Percentiles rank a stretch among this genome's conserved stretches.
phyloP scores from a whole-genome alignment of 2,113 vertebrate species.

The Strigops habroptila region DNA sequence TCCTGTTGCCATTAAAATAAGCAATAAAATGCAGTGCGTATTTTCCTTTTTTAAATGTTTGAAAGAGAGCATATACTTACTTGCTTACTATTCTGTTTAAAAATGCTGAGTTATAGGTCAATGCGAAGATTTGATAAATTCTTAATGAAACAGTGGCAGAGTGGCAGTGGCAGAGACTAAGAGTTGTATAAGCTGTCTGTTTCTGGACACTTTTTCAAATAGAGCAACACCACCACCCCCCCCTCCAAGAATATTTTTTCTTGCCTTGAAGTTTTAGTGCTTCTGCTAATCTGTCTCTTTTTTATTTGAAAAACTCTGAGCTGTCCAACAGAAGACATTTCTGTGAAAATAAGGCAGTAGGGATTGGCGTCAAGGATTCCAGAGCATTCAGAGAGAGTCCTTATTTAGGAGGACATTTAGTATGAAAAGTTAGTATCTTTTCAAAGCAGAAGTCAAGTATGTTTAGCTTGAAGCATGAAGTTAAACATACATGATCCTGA shows the following conservation, averaged over 20 bases:
- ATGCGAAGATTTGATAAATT: constrained; percentile 36
- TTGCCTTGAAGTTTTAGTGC: background rate
- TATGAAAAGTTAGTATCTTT: background rate
- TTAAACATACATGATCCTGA: background rate
- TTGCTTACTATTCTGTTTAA: background rate
- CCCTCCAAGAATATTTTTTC: background rate
- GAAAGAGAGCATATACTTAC: background rate
- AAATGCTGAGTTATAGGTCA: background rate
- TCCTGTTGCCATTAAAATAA: background rate
- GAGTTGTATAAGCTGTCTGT: background rate
- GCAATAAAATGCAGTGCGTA: background rate
- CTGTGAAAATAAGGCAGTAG: background rate
- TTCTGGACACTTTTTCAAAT: background rate
- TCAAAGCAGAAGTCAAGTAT: background rate
- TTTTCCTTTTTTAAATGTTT: constrained; percentile 20
- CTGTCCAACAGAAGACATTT: background rate
- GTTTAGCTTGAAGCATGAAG: background rate
- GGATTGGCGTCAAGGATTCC: background rate
- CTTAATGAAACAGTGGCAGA: no score
- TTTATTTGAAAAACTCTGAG: background rate
- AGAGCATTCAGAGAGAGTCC: background rate
- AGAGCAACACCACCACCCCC: background rate
- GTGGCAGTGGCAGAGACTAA: no score
- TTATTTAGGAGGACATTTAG: background rate
- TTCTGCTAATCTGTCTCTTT: background rate